Percentiles rank a stretch among this genome's conserved stretches.
phyloP scores from a whole-genome alignment of 2,113 vertebrate genomes.

The Corythornis cristatus region DNA sequence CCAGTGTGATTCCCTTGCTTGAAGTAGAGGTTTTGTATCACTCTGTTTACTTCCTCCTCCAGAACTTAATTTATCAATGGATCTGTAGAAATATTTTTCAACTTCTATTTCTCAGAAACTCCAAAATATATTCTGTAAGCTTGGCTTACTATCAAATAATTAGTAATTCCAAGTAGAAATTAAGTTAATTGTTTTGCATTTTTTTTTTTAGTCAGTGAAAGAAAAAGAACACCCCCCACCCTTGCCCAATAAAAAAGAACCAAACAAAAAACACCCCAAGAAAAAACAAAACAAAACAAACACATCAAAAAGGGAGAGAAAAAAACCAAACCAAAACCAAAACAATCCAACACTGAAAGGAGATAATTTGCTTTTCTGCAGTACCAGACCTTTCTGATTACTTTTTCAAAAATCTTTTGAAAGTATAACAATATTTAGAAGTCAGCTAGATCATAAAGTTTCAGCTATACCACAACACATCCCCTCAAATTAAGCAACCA shows the following conservation, averaged over 20 bases:
- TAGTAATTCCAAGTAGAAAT: neutral
- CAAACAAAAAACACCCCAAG: neutral
- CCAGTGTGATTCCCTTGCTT: neutral
- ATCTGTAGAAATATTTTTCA: slow-evolving; percentile 30
- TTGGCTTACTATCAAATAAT: neutral
- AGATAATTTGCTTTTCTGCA: neutral
- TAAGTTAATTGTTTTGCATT: neutral
- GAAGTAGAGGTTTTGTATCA: neutral
- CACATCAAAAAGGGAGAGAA: neutral
- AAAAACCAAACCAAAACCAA: neutral
- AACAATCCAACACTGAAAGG: accelerated
- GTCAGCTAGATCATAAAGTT: neutral
- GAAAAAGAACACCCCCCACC: neutral
- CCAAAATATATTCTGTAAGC: neutral
- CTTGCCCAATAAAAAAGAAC: no score
- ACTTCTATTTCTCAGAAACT: neutral
- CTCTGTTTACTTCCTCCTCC: neutral
- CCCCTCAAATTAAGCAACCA: neutral
- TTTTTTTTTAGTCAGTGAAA: neutral
- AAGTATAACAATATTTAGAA: neutral
- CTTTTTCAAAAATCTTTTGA: neutral
- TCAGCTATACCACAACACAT: neutral
- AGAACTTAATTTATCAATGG: neutral
- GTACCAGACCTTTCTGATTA: neutral
- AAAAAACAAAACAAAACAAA: no score